Evolutionary conservation across 2,797 vertebrate genomes (phyloP), one percentile per base, ranked within the genome.

Genomic region (Remorina albescens): DNA sequence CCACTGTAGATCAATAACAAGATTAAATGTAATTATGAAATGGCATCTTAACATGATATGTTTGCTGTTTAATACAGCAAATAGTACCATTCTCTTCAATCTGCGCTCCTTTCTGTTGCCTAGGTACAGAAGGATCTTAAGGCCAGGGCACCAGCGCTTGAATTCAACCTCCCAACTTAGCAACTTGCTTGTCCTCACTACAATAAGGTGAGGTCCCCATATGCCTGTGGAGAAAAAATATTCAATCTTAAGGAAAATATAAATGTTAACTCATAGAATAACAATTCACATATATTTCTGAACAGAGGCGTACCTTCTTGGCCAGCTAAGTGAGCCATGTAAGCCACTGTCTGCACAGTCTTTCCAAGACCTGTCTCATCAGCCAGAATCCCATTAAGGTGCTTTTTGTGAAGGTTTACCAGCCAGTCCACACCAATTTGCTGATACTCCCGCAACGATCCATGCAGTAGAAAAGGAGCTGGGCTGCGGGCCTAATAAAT

Each of bases 131-230:
- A 99, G 96, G 41, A 97, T 95, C 90, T 99, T 99, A 36, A 99
- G 88, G 0, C 97, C 97, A 0, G 98, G 98, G 82, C 97, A 99
- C 98, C 98, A 99, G 15, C 98, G 97, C 81, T 99, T 99, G 79
- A 99, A 86, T 78, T 99, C 98, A 59, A 99, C 93, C 76, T 99
- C 98, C 98, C 98, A 99, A 73, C 94, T 98, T 32, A 99, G 15
- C 47, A 99, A 92, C 87, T 96, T 98, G 86, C 95, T 97, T 11
- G 97, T 96, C 63, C 98, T 95, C 15, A 97, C 97, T 3, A 99
- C 95, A 39, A 99, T 94, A 36, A 99, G 95, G 62, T 99, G 98
- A n/a, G 98, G 98, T 18, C 98, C 98, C 98, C 98, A 99, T 4
- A 97, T 95, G 53, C 97, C 98, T 99, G 63, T n/a, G 2, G 78